These are phyloP conservation scores for Podarcis muralis DNA, from an alignment of 2,113 vertebrate genomes.

Conservation along the genomic window DNA sequence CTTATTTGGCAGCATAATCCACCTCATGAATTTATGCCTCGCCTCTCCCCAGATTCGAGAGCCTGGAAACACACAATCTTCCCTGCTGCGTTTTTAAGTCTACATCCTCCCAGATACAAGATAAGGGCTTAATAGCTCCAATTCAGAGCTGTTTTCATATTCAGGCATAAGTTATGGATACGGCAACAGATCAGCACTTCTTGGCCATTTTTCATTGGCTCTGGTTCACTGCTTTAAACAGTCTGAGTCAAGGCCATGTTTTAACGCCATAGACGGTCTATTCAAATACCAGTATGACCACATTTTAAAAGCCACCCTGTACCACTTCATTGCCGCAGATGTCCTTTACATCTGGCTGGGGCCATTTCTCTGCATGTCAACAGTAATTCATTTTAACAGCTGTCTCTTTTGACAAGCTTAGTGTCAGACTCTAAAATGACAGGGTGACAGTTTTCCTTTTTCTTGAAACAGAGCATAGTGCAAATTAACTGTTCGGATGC, in stretches of 20 bases:
- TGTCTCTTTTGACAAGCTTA: slow-evolving; percentile 85
- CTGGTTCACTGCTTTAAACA: slow-evolving; percentile 64
- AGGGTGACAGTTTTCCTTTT: slow-evolving; percentile 80
- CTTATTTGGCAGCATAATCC: slow-evolving; percentile 54
- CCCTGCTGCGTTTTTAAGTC: slow-evolving; percentile 56
- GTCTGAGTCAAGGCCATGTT: slow-evolving; percentile 72
- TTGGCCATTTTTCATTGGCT: slow-evolving; percentile 71
- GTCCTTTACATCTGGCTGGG: slow-evolving; percentile 85
- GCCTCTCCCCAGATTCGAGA: slow-evolving; percentile 29
- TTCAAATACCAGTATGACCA: slow-evolving; percentile 77
- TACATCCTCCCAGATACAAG: slow-evolving; percentile 55
- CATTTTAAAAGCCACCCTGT: slow-evolving; percentile 79
- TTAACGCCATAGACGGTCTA: slow-evolving; percentile 70
- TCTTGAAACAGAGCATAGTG: slow-evolving; percentile 72
- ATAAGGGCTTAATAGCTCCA: slow-evolving; percentile 60
- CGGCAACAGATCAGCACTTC: slow-evolving; percentile 67
- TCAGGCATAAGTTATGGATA: slow-evolving; percentile 65
- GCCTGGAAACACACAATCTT: slow-evolving; percentile 52
- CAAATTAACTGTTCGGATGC: slow-evolving; percentile 78
- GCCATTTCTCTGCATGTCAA: slow-evolving; percentile 76
- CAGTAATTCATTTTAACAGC: slow-evolving; percentile 86
- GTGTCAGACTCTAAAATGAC: slow-evolving; percentile 81
- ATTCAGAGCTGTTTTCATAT: slow-evolving; percentile 55
- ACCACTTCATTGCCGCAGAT: slow-evolving; percentile 80
- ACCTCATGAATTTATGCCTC: slow-evolving; percentile 56